Evolutionary conservation across 2,888 invertebrate genomes (phyloP).

Genomic region (Quadroppia sp.): DNA sequence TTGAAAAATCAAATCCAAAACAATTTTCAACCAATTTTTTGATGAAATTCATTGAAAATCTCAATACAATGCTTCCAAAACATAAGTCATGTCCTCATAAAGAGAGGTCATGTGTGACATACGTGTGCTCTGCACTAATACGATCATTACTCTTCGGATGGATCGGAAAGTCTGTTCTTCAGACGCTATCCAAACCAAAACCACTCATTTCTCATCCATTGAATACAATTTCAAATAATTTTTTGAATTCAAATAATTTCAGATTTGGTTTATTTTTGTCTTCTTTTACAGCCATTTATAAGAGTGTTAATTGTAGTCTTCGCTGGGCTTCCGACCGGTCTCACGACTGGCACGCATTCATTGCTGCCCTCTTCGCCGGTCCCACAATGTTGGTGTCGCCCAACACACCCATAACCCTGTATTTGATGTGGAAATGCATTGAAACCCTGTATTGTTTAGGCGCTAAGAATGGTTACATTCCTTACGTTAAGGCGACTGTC

Average conservation of each 20-base stretch:
- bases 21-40: neutral
- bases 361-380: slow-evolving; percentile 68
- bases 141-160: slow-evolving; percentile 53
- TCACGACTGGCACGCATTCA: slow-evolving; percentile 62
- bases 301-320: slow-evolving; percentile 63
- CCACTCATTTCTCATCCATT: neutral
- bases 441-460: slow-evolving; percentile 54
- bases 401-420: slow-evolving; percentile 71
- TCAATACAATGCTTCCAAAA: slow-evolving; percentile 13
- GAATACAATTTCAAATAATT: slow-evolving; percentile 1
- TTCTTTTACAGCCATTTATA: slow-evolving; percentile 38
- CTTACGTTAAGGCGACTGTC: neutral
- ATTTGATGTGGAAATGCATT: slow-evolving; percentile 74
- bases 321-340: slow-evolving; percentile 63
- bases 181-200: slow-evolving; percentile 12
- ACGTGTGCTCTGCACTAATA: slow-evolving; percentile 31
- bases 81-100: slow-evolving; percentile 25
- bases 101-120: slow-evolving; percentile 6
- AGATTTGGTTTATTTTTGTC: slow-evolving; percentile 38
- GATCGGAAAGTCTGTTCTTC: slow-evolving; percentile 4
- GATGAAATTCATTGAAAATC: neutral
- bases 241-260: slow-evolving; percentile 29
- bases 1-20: neutral
- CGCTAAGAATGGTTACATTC: slow-evolving; percentile 27
- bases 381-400: slow-evolving; percentile 68